A percentile compares a stretch with the other conserved stretches of the same genome.
Evolutionary conservation across 2,888 invertebrate species (phyloP).

Genomic region (Amiota communis): DNA sequence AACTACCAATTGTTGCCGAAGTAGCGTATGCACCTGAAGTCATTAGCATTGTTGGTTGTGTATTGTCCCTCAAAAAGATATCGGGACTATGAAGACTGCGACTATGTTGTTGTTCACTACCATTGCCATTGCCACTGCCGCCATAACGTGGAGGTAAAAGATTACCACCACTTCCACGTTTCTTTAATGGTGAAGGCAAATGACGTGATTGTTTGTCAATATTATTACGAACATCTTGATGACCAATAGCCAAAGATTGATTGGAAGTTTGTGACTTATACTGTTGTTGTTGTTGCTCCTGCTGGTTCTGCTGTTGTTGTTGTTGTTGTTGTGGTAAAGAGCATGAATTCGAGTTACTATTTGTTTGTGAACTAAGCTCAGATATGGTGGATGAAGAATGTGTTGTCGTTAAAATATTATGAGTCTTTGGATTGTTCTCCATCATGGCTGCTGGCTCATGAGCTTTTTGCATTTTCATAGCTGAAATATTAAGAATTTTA

Average conservation of each 20-base stretch:
- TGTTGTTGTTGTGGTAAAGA: slow-evolving; percentile 43
- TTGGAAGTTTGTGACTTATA: slow-evolving; percentile 31
- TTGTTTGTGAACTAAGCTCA: slow-evolving; percentile 63
- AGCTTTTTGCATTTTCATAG: slow-evolving; percentile 55
- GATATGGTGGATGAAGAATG: slow-evolving; percentile 71
- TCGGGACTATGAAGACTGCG: slow-evolving; percentile 70
- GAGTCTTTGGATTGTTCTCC: slow-evolving; percentile 33
- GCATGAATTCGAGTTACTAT: slow-evolving; percentile 54
- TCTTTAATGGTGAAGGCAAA: slow-evolving; percentile 70
- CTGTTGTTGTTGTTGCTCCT: neutral
- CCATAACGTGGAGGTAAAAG: slow-evolving; percentile 53
- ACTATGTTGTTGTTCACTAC: slow-evolving; percentile 39
- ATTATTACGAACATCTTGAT: slow-evolving; percentile 42
- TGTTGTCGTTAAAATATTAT: slow-evolving; percentile 55
- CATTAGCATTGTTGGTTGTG: slow-evolving; percentile 28
- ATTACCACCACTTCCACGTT: slow-evolving; percentile 54
- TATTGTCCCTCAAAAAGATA: slow-evolving; percentile 56
- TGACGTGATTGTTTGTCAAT: slow-evolving; percentile 69
- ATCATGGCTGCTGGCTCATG: slow-evolving; percentile 25
- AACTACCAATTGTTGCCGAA: slow-evolving; percentile 33
- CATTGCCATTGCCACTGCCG: neutral
- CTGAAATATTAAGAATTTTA: slow-evolving; percentile 38
- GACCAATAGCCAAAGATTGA: slow-evolving; percentile 46
- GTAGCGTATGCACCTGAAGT: neutral
- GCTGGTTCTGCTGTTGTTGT: slow-evolving; percentile 35